Evolutionary conservation across 2,888 invertebrate genomes (phyloP).

Genomic region (Nysson spinosus): DNA sequence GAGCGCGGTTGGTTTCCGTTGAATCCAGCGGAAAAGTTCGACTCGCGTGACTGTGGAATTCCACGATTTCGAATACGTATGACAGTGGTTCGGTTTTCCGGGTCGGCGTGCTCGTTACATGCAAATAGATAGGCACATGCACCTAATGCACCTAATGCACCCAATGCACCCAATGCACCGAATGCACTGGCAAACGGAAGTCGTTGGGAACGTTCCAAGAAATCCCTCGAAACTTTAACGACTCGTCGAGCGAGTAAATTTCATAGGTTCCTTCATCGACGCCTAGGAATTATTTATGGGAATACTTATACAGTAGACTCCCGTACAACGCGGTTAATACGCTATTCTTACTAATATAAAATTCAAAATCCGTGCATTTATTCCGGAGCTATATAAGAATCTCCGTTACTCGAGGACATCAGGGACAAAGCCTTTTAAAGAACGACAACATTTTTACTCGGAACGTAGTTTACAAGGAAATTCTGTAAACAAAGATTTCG

Average conservation of each 20-base stretch:
- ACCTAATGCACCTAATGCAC: neutral
- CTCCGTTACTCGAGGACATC: too few relatives aligned
- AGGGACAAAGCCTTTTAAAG: too few relatives aligned
- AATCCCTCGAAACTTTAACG: conserved; percentile 30
- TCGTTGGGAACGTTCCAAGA: conserved; percentile 45
- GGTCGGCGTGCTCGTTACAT: conserved; percentile 1
- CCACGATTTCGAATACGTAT: conserved; percentile 8
- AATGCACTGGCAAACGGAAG: conserved; percentile 16
- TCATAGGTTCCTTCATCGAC: conserved; percentile 4
- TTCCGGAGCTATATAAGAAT: too few relatives aligned
- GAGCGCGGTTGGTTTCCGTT: too few relatives aligned
- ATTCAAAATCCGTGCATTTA: too few relatives aligned
- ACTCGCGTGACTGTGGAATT: neutral
- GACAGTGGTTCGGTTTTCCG: conserved; percentile 3
- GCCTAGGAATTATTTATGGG: too few relatives aligned
- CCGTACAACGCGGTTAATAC: too few relatives aligned
- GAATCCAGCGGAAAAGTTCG: neutral
- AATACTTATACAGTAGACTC: too few relatives aligned
- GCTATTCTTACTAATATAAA: too few relatives aligned
- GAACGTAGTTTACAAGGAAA: too few relatives aligned
- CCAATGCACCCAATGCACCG: neutral
- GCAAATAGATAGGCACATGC: conserved; percentile 18
- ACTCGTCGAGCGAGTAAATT: conserved; percentile 26
- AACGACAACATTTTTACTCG: too few relatives aligned
- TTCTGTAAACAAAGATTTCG: too few relatives aligned